Percentiles rank a stretch among this genome's conserved stretches.
Conservation (phyloP, 30 jellyfish, hydroid and myxozoan species). For the Chironex yamaguchii region DNA sequence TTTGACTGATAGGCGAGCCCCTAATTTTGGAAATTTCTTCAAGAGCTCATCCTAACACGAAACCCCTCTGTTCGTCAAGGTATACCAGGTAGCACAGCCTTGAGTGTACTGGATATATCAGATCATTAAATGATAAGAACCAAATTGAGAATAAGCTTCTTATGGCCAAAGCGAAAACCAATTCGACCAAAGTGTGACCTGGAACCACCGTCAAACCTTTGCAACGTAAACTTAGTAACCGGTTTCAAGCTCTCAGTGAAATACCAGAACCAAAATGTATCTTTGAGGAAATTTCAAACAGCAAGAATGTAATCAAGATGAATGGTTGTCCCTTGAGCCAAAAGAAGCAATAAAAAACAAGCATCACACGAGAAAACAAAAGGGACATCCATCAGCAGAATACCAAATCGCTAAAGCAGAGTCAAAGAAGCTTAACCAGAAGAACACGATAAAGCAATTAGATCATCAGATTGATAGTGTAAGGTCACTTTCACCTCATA, state of each 20-base stretch:
- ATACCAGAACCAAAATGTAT: not conserved
- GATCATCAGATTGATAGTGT: not conserved
- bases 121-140: constrained; percentile 13
- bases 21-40: too few species aligned
- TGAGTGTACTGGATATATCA: constrained; percentile 1
- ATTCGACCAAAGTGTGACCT: not conserved
- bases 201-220: constrained; percentile 6
- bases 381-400: not conserved
- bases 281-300: not conserved
- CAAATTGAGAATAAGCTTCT: constrained; percentile 5
- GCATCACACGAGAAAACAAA: constrained; percentile 14
- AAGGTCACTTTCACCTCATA: constrained; percentile 2
- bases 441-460: not conserved
- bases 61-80: constrained; percentile 10
- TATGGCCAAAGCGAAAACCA: constrained; percentile 1
- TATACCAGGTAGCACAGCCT: not conserved
- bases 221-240: not conserved
- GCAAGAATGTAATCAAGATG: not conserved
- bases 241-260: not conserved
- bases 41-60: constrained; percentile 29
- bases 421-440: not conserved
- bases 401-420: constrained; percentile 17
- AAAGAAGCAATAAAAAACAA: not conserved
- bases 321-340: constrained; percentile 11
- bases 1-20: too few species aligned